Evolutionary conservation across 2,797 vertebrate species (phyloP).

Genomic region (Eulemur mongoz): DNA sequence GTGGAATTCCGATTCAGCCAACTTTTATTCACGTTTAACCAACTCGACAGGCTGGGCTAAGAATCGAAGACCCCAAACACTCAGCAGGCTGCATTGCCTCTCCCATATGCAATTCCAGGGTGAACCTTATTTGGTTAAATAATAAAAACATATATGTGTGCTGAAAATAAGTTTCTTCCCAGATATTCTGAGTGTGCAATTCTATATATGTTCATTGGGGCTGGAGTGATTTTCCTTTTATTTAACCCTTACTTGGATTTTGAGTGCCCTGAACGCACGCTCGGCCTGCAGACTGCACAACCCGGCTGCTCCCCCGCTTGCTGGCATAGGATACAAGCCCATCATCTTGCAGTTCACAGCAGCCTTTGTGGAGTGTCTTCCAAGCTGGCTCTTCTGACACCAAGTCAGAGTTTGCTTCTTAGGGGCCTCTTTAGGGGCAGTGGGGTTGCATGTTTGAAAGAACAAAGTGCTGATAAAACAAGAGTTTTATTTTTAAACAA

Average conservation of each 20-base stretch:
- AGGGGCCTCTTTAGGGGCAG: neutral
- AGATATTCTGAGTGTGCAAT: neutral
- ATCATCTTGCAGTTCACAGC: neutral
- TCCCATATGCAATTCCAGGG: neutral
- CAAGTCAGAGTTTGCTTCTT: neutral
- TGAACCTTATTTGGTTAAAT: neutral
- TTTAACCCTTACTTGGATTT: neutral
- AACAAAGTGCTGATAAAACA: neutral
- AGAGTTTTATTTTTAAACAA: neutral
- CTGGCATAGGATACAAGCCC: rapidly evolving
- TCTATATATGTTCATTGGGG: rapidly evolving
- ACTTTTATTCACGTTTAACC: neutral
- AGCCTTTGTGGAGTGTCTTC: neutral
- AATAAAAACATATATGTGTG: neutral
- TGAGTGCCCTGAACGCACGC: rapidly evolving
- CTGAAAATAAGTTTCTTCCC: neutral
- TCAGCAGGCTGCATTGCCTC: neutral
- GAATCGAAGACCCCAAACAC: neutral
- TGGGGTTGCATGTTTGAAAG: rapidly evolving
- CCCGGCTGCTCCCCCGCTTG: rapidly evolving
- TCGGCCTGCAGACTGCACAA: rapidly evolving
- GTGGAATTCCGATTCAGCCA: neutral
- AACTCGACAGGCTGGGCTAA: neutral
- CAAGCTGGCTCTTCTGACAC: neutral
- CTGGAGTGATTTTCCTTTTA: neutral